phyloP scores from a whole-genome alignment of 2,797 vertebrate genomes.

The Syngnathus acus region DNA sequence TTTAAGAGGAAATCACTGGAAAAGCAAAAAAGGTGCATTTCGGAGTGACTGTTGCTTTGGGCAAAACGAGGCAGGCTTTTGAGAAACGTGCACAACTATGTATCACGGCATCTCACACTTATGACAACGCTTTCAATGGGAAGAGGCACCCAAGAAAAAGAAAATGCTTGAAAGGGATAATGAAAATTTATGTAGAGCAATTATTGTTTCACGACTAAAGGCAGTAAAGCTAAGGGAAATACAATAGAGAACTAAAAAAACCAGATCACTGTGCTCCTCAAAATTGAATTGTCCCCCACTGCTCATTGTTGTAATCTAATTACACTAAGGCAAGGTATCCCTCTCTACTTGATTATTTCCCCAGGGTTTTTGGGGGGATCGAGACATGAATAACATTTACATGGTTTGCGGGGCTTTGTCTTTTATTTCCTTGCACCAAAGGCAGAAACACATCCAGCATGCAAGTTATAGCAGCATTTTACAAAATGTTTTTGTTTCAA shows the following conservation, averaged over 20 bases:
- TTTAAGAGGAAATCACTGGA: neutral
- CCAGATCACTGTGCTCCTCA: conserved; percentile 17
- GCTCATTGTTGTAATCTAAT: conserved; percentile 51
- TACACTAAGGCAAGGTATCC: conserved; percentile 39
- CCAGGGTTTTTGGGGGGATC: conserved; percentile 28
- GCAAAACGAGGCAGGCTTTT: neutral
- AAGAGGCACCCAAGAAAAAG: neutral
- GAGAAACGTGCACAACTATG: neutral
- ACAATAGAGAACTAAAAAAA: conserved; percentile 17
- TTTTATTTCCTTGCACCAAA: neutral
- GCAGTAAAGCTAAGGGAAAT: conserved; percentile 17
- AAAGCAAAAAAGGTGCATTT: neutral
- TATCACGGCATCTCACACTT: neutral
- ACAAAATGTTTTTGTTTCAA: neutral
- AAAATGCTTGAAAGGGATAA: conserved; percentile 15
- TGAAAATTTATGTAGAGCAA: neutral
- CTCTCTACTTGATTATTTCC: conserved; percentile 42
- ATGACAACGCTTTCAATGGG: neutral
- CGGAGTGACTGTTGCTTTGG: neutral
- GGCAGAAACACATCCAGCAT: neutral
- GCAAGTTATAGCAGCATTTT: neutral
- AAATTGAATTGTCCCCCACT: conserved; percentile 31
- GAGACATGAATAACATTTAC: conserved; percentile 26
- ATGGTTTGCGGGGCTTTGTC: neutral
- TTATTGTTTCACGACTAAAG: neutral